These are phyloP conservation scores for Hyaena hyaena DNA, from an alignment of 2,113 vertebrate species.

Conservation along the genomic window DNA sequence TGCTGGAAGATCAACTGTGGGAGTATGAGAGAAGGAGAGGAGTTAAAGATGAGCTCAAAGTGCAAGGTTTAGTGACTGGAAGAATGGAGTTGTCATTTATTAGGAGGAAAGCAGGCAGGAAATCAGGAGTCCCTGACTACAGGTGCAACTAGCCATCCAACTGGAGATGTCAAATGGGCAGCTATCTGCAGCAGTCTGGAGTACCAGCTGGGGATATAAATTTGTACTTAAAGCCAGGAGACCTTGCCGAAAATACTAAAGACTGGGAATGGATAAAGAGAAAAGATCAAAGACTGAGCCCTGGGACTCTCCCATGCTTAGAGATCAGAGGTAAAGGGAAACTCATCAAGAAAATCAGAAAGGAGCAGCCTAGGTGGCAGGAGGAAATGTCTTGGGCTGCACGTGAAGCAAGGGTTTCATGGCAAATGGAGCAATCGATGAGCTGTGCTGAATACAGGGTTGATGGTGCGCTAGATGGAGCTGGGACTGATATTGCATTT, in stretches of 20 bases:
- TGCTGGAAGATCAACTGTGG: neutral
- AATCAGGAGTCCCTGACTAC: neutral
- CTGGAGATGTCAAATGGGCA: neutral
- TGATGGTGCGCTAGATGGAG: neutral
- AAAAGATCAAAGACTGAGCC: neutral
- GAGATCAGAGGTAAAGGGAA: neutral
- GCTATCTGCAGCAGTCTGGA: neutral
- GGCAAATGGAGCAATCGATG: neutral
- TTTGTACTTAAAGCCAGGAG: neutral
- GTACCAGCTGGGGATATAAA: neutral
- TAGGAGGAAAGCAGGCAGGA: neutral
- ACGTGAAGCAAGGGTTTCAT: neutral
- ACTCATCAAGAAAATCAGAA: neutral
- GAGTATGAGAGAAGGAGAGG: neutral
- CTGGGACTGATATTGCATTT: neutral
- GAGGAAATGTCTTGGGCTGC: neutral
- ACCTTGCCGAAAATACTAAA: neutral
- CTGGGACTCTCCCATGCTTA: too few species aligned
- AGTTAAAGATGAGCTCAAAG: neutral
- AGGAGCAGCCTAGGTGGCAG: neutral
- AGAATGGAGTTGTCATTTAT: neutral
- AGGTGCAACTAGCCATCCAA: neutral
- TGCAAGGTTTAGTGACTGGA: neutral
- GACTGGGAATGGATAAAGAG: neutral
- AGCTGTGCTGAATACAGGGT: neutral